These are phyloP conservation scores for Acleris laterana DNA, from an alignment of 2,888 invertebrate species.

Conservation along the genomic window DNA sequence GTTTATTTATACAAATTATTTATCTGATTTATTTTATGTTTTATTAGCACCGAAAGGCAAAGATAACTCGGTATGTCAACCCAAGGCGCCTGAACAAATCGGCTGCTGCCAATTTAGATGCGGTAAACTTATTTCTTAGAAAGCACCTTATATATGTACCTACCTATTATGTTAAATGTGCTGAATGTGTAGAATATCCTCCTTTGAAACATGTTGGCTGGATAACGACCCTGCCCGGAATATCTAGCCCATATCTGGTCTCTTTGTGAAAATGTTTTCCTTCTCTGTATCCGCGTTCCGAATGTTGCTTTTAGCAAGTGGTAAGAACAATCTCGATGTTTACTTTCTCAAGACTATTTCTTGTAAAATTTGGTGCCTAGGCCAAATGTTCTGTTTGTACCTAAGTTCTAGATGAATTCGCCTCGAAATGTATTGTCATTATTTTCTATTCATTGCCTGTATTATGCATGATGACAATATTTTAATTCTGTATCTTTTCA, in stretches of 20 bases:
- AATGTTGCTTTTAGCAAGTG: conserved; percentile 26
- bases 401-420: background rate
- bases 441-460: background rate
- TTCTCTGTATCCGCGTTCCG: conserved; percentile 11
- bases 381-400: too few species aligned
- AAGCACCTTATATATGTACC: conserved; percentile 61
- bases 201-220: conserved; percentile 14
- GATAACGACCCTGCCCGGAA: conserved; percentile 19
- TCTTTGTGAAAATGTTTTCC: conserved; percentile 23
- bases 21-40: conserved; percentile 29
- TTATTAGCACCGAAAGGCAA: conserved; percentile 78
- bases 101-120: conserved; percentile 73
- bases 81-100: conserved; percentile 77
- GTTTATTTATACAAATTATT: conserved; percentile 25
- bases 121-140: conserved; percentile 67
- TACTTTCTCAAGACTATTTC: background rate
- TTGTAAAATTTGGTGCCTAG: background rate
- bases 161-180: conserved; percentile 55
- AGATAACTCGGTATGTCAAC: conserved; percentile 79
- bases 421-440: too few species aligned
- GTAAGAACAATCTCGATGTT: background rate
- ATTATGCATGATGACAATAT: conserved; percentile 4
- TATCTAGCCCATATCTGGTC: background rate
- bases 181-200: conserved; percentile 40
- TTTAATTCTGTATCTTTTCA: background rate